Base-by-base conservation (phyloP, 2,888 invertebrate species). In the Pristionchus mayeri region DNA sequence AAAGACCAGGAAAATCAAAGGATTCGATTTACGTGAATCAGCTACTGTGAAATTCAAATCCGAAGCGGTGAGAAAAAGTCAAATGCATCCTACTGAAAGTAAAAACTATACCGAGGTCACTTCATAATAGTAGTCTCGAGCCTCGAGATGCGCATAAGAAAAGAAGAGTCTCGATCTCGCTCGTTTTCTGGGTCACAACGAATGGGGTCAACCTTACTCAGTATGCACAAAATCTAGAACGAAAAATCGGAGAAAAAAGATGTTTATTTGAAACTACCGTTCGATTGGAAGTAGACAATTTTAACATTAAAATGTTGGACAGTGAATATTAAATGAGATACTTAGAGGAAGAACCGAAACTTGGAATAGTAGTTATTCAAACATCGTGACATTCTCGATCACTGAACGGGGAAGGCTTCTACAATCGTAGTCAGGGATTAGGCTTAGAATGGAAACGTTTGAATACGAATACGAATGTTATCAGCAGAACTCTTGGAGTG, bases 91-190 rank as follows among this genome's bases (percentile, higher is more conserved):
- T 30, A 3, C n/a, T 24, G 71, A 71, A 71, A 71, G 71, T 71
- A 71, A 71, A 71, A 71, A 7, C 44, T 24, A 34, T 63, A 18
- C 63, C 71, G 71, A 71, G 71, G 40, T 71, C 71, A 71, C 71
- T 71, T 71, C 71, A 40, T 71, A 40, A 71, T 71, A 40, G 37
- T 67, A 67, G 57, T 60, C 57, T 60, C 57, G 57, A 60, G 57
- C 57, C 57, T 60, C 27, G 67, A 18, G 67, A 67, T 30, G 37
- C 34, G 71, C n/a, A 44, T 71, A 71, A 71, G 67, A 67, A 67
- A 67, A 37, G 71, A 71, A 71, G 71, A 71, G 71, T 71, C 71
- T 71, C 71, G 44, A 71, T 71, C 71, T 40, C 40, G 40, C 71
- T 40, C 6, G n/a, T 71, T 40, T 71, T 71, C 71, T 71, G 18